Conservation (phyloP, 2,113 vertebrate genomes). For the Fulica atra region DNA sequence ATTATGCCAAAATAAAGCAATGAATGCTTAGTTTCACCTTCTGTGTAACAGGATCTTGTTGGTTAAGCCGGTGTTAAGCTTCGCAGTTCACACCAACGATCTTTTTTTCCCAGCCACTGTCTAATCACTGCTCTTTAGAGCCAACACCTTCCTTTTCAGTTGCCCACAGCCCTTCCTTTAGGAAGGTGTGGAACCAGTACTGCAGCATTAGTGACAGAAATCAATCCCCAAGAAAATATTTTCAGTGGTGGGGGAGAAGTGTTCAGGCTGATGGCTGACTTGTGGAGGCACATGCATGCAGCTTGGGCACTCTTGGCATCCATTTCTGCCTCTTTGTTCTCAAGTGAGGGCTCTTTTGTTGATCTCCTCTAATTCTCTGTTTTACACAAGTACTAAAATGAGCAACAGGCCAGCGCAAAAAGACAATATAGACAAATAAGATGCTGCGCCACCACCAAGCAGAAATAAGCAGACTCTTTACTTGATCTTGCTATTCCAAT, state of each 20-base stretch:
- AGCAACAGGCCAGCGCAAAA: background rate
- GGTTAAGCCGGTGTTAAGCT: background rate
- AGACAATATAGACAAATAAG: background rate
- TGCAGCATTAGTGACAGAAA: background rate
- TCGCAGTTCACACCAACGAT: background rate
- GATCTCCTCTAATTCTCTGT: background rate
- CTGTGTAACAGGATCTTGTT: background rate
- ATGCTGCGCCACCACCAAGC: background rate
- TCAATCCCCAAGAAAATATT: background rate
- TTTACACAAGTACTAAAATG: background rate
- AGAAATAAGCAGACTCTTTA: background rate
- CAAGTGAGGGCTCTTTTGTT: background rate
- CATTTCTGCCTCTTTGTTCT: background rate
- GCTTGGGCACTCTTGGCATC: background rate
- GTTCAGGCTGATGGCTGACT: background rate
- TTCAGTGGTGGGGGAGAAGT: background rate
- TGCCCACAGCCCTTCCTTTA: background rate
- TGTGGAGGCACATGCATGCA: accelerated
- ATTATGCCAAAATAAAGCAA: background rate
- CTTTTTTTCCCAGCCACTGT: background rate
- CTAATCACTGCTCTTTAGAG: background rate
- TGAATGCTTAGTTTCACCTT: background rate
- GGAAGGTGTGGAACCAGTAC: background rate
- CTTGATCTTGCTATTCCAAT: background rate
- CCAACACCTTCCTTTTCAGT: background rate